Evolutionary conservation across 2,888 invertebrate genomes (phyloP).

Genomic region (Andrena haemorrhoa): DNA sequence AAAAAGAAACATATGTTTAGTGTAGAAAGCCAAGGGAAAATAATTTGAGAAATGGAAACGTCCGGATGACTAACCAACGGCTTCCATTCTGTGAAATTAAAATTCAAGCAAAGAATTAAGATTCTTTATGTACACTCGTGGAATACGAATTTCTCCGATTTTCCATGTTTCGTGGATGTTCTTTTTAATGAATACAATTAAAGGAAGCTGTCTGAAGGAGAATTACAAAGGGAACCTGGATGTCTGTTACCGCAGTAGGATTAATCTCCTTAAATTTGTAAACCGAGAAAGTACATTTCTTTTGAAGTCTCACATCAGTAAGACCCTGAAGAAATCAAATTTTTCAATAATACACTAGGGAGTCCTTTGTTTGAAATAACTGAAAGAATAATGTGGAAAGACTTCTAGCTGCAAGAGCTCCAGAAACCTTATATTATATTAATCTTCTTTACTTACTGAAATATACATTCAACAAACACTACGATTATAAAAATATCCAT

Average conservation of each 20-base stretch:
- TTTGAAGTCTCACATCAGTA: constrained; percentile 4
- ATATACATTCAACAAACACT: too few relatives aligned
- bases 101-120: too few relatives aligned
- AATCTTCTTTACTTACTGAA: too few relatives aligned
- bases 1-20: background rate
- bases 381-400: background rate
- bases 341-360: background rate
- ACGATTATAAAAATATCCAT: too few relatives aligned
- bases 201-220: background rate
- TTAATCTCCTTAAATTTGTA: background rate
- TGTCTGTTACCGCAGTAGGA: background rate
- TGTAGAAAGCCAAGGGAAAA: background rate
- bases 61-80: too few relatives aligned
- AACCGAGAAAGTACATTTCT: background rate
- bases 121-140: too few relatives aligned
- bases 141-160: background rate
- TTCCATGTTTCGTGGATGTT: background rate
- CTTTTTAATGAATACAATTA: background rate
- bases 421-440: background rate
- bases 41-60: background rate
- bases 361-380: constrained; percentile 15
- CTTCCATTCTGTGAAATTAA: too few relatives aligned
- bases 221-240: background rate
- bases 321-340: background rate
- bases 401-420: background rate